Conservation (phyloP, 1,140 invertebrate species). For the Pygmarrhopalites habei region DNA sequence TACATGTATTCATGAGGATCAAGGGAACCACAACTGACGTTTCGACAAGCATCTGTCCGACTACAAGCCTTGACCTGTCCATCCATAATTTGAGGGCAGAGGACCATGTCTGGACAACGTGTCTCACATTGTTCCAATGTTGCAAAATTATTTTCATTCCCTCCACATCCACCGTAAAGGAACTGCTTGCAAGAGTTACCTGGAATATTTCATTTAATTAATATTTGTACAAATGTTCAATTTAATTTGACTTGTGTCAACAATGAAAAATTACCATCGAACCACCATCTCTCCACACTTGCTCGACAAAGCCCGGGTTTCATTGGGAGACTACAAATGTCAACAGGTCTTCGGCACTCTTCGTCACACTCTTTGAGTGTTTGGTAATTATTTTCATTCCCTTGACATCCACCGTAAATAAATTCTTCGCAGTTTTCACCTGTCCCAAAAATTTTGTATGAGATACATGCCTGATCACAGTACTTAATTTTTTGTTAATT, state of each 20-base stretch:
- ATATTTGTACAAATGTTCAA: too few species aligned
- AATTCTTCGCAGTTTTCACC: slow-evolving; percentile 72
- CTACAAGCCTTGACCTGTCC: slow-evolving; percentile 42
- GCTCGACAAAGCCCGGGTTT: slow-evolving; percentile 39
- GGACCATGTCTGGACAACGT: slow-evolving; percentile 41
- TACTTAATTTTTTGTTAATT: too few species aligned
- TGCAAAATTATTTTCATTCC: slow-evolving; percentile 53
- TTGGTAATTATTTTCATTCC: slow-evolving; percentile 81
- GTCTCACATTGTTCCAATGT: slow-evolving; percentile 45
- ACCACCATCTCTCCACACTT: slow-evolving; percentile 49
- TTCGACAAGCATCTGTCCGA: slow-evolving; percentile 41
- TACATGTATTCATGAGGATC: slow-evolving; percentile 41
- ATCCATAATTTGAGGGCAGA: slow-evolving; percentile 41
- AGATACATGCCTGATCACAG: too few species aligned
- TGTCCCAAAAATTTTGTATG: too few species aligned
- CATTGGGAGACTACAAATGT: slow-evolving; percentile 29
- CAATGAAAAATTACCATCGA: slow-evolving; percentile 47
- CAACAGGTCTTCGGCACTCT: slow-evolving; percentile 50
- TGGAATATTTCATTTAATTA: too few species aligned
- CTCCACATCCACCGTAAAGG: slow-evolving; percentile 52
- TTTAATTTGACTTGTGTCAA: too few species aligned
- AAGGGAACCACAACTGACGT: slow-evolving; percentile 40
- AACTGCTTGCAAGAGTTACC: slow-evolving; percentile 51
- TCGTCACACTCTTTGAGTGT: slow-evolving; percentile 65
- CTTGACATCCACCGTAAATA: slow-evolving; percentile 78